phyloP scores from a whole-genome alignment of 2,113 vertebrate genomes.

The Eubucco bourcierii region DNA sequence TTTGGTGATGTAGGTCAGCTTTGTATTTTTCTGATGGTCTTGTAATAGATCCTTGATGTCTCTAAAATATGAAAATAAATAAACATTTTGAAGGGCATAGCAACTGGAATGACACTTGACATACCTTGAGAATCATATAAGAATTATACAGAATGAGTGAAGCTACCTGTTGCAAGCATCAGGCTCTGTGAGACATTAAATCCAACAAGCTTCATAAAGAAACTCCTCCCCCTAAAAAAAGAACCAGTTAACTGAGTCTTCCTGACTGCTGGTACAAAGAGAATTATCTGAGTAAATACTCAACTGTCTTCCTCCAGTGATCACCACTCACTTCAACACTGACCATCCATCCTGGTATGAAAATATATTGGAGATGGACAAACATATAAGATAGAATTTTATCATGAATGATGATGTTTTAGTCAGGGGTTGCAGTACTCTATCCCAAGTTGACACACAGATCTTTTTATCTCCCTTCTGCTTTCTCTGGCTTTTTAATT shows the following conservation, averaged over 20 bases:
- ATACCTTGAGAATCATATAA: background rate
- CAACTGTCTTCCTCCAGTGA: background rate
- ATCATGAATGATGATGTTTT: background rate
- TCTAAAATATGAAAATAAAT: background rate
- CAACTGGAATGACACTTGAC: background rate
- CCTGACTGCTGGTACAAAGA: background rate
- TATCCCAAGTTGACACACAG: background rate
- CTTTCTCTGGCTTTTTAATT: background rate
- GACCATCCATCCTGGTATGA: background rate
- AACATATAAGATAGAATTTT: background rate
- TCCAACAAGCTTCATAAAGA: background rate
- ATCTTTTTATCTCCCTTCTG: background rate
- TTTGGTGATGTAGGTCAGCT: background rate
- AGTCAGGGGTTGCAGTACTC: background rate
- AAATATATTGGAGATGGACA: background rate
- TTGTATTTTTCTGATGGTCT: background rate
- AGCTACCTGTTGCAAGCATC: background rate
- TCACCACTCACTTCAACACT: background rate
- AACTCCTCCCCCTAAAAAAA: background rate
- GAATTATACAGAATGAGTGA: background rate
- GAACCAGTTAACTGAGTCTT: background rate
- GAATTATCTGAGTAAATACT: background rate
- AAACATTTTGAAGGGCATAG: background rate
- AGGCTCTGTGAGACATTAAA: background rate
- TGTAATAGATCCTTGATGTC: no score